Evolutionary conservation across 2,113 vertebrate species (phyloP).

Genomic region (Oriolus oriolus): DNA sequence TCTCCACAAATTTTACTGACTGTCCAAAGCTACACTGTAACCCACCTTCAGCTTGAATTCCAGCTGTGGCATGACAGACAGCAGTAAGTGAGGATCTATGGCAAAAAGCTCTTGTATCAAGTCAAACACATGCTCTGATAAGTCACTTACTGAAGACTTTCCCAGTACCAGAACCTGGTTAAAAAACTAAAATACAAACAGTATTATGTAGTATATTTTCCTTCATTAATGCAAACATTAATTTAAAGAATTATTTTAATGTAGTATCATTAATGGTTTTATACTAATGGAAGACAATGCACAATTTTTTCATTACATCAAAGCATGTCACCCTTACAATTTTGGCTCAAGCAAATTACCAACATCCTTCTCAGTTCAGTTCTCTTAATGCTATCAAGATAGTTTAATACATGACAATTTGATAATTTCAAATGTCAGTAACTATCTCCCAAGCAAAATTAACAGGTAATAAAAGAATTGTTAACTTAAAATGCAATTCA

Average conservation of each 20-base stretch:
- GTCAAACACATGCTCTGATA: slow-evolving; percentile 98
- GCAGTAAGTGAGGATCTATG: slow-evolving; percentile 92
- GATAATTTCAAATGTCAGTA: neutral
- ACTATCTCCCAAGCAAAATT: neutral
- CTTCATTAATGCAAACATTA: neutral
- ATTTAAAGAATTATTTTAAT: neutral
- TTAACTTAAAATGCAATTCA: neutral
- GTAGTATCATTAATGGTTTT: neutral
- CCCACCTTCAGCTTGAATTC: slow-evolving; percentile 97
- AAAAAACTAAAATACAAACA: slow-evolving; percentile 85
- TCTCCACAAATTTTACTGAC: neutral
- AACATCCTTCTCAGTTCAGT: neutral
- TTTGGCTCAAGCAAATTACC: neutral
- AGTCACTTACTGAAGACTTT: slow-evolving; percentile 96
- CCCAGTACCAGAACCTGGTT: slow-evolving; percentile 99
- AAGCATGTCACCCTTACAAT: neutral
- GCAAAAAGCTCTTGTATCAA: slow-evolving; percentile 98
- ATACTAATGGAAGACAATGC: neutral
- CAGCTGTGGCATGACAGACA: slow-evolving; percentile 98
- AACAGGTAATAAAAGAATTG: neutral
- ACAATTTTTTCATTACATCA: neutral
- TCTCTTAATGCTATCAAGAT: neutral
- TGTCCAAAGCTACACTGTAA: neutral
- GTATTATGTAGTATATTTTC: neutral
- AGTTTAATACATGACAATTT: neutral